Base-by-base conservation (phyloP, 2,888 invertebrate genomes). In the Luffia ferchaultella region DNA sequence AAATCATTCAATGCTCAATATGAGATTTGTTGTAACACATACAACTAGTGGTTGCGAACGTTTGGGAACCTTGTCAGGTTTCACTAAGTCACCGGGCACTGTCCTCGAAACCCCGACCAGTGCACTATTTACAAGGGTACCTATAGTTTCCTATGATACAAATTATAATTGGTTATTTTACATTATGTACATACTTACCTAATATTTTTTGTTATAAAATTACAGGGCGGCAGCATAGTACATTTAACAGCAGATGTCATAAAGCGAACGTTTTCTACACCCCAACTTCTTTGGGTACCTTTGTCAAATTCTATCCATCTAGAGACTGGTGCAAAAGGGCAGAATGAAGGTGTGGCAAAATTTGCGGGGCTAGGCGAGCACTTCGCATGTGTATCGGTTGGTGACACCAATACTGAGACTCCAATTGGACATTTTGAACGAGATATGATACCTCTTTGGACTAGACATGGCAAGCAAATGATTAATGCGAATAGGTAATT, bases 181-280 rank as follows among this genome's bases (percentile, higher is more conserved):
- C 45, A 45, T 46, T 47, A 42, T 53, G 20, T 50, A 41, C 18
- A 15, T 17, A 46, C 42, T 49, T 50, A 56, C 17, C 9, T 17
- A 16, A 46, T 18, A 47, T 50, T 51, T 42, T 44, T 19, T 50
- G 48, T 42, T 45, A 50, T 52, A 49, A 43, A 50, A 47, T 62
- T 85, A 50, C 70, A 93, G 91, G 89, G 90, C 59, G 96, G 94
- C 45, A 91, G 92, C 70, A 87, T 95, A 46, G 93, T 95, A 0
- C 91, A 95, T 71, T 73, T 97, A 18, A 93, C 92, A 0, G 87
- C 89, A 55, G 94, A 93, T 74, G 90, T 92, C 0, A 85, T 93
- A 49, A 78, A 88, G 57, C 85, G 87, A 68, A 77, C 93, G 3
- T 88, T 87, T 45, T 62, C 73, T 17, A 86, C 85, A 7, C 84